Base-by-base conservation (phyloP, 2,113 vertebrate species). In the Centropus unirufus region DNA sequence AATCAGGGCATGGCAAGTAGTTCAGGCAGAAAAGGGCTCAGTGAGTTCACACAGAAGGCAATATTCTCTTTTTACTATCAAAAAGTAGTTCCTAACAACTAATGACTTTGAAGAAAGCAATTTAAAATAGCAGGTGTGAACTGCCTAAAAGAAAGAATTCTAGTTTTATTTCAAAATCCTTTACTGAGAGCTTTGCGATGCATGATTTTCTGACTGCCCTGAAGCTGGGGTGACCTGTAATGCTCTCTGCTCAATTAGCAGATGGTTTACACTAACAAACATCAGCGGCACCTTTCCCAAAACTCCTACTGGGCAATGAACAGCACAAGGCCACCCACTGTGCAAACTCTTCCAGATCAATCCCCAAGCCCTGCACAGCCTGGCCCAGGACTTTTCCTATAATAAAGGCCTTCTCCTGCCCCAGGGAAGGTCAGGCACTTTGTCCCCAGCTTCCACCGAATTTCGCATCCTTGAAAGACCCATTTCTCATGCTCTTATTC, bases 281-380 rank as follows among this genome's bases (percentile, higher is more conserved):
- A 1, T 0, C 0, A 59, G 1, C 29, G 46, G 66, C 73, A 42
- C 32, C 62, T 57, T 23, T 29, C 44, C 88, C 44, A 8, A 18
- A 79, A 24, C 34, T 47, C 49, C 61, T 26, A 3, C 66, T 8
- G 68, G 4, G 39, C 62, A 22, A 12, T 0, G 9, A 32, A 24
- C 2, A 40, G 67, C 79, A 69, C 63, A 13, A n/a, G 74, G 29
- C 44, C 64, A 27, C 29, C 1, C 5, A 21, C 4, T 1, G 5
- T 0, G 0, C 32, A 14, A n/a, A 39, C 5, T 1, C 29, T 9
- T 29, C 27, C 23, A 8, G 46, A 29, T 14, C 22, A 2, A 17
- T 22, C 42, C 30, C 32, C 23, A 21, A n/a, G 19, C n/a, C 62
- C 69, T 69, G 79, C 27, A 13, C 23, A 8, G 23, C 32, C 40